Evolutionary conservation across 2,113 vertebrate species (phyloP), one percentile per base, ranked within the genome.

Genomic region (Danionella cerebrum): DNA sequence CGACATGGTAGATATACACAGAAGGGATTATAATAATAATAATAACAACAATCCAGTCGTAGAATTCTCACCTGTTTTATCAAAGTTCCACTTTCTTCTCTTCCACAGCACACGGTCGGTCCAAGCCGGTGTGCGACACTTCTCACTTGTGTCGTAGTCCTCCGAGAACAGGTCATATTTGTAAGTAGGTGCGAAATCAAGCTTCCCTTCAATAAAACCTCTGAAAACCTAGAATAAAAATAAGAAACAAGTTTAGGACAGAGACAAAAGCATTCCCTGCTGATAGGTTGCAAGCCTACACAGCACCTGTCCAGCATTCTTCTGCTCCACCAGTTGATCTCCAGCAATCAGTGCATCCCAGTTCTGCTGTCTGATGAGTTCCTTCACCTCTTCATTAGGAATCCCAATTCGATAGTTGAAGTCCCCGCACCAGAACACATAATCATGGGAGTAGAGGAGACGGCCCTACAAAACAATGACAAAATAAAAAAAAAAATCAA

Each of bases 361-460:
- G 76, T 91, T 96, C 83, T 97, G 92, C 54, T 94, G 94, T 62
- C 81, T 87, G 82, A 98, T 95, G 6, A 95, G 84, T 0, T 99
- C 96, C 71, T 98, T 99, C 10, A 98, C 96, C 76, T 99, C 96
- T 66, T 98, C 96, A 24, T 98, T 98, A 57, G 94, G 93, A 65
- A 96, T 78, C 80, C 80, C 92, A 52, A 99, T 97, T 10, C 96
- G 90, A 80, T 99, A 99, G 82, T 99, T 99, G 71, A 99, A 99
- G 81, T 99, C 96, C n/a, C 95, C 96, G 60, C 96, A 98, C 96
- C 96, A 99, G 83, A 99, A 99, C 9, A 99, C 90, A 36, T 98
- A 99, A 80, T 99, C 96, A 55, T 98, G 96, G 8, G 95, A 97
- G 81, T 96, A 94, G 0, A 99, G 86, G 86, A 98, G 86, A 68